phyloP scores from a whole-genome alignment of 2,797 vertebrate genomes.

The Distichodus sexfasciatus region DNA sequence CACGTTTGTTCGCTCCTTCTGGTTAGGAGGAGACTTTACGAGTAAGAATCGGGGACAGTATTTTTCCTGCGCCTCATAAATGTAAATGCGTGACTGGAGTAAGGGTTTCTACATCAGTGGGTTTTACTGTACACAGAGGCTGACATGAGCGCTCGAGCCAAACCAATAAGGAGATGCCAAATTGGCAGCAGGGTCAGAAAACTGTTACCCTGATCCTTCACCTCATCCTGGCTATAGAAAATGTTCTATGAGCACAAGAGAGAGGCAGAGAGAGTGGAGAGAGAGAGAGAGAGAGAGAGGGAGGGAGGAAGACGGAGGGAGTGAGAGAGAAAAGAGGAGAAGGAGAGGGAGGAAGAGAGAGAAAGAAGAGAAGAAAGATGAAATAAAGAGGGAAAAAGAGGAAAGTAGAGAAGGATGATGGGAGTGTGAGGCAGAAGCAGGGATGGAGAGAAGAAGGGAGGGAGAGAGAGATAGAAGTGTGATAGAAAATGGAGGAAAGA shows the following conservation, averaged over 20 bases:
- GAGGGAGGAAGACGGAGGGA: no score
- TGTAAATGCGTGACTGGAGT: neutral
- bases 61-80: neutral
- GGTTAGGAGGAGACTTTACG: neutral
- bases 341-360: neutral
- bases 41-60: neutral
- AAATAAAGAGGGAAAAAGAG: slow-evolving; percentile 22
- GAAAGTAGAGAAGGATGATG: slow-evolving; percentile 10
- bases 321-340: no score
- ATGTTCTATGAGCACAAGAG: slow-evolving; percentile 28
- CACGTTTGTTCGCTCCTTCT: neutral
- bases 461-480: slow-evolving; percentile 3
- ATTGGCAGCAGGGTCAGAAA: slow-evolving; percentile 39
- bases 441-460: slow-evolving; percentile 10
- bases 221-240: slow-evolving; percentile 34
- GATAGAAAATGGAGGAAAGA: slow-evolving; percentile 1
- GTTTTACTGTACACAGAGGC: slow-evolving; percentile 22
- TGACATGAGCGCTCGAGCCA: slow-evolving; percentile 20
- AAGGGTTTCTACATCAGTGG: neutral
- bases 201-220: slow-evolving; percentile 43
- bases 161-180: slow-evolving; percentile 21
- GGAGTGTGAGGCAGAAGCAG: neutral
- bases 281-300: neutral
- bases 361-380: slow-evolving; percentile 12
- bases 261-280: slow-evolving; percentile 7